phyloP scores from a whole-genome alignment of 2,797 vertebrate species.

The Neostethus bicornis region DNA sequence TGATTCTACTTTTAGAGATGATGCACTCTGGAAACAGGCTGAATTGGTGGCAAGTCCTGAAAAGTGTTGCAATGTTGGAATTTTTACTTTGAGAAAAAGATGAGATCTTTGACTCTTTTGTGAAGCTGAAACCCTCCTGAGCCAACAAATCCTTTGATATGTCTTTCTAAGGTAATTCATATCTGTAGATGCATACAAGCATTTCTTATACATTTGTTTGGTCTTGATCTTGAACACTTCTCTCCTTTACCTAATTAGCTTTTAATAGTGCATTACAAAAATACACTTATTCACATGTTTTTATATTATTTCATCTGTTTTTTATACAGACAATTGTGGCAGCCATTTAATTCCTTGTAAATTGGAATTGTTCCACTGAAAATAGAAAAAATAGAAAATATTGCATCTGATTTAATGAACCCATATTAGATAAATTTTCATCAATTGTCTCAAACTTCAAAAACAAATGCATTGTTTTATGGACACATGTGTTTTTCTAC shows the following conservation, averaged over 20 bases:
- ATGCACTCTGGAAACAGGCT: constrained; percentile 54
- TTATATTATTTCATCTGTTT: constrained; percentile 19
- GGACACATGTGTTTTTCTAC: background rate
- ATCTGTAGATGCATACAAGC: constrained; percentile 20
- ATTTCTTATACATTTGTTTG: constrained; percentile 46
- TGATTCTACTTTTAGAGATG: constrained; percentile 57
- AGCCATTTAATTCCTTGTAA: constrained; percentile 21
- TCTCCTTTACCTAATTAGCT: constrained; percentile 21
- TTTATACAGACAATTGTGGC: constrained; percentile 27
- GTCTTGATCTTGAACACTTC: constrained; percentile 53
- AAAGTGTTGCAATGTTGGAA: constrained; percentile 62
- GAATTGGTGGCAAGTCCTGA: constrained; percentile 71
- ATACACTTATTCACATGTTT: constrained; percentile 25
- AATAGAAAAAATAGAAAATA: constrained; percentile 1
- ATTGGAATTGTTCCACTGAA: constrained; percentile 12
- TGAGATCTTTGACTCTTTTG: constrained; percentile 67
- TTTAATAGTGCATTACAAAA: no score
- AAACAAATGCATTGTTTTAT: background rate
- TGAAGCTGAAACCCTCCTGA: constrained; percentile 46
- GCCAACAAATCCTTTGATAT: constrained; percentile 57
- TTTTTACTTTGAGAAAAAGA: constrained; percentile 71
- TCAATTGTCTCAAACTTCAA: background rate
- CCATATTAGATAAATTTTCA: background rate
- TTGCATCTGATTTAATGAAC: background rate
- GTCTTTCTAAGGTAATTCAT: constrained; percentile 60